Percentiles rank a stretch among this genome's conserved stretches.
Evolutionary conservation across 1,140 invertebrate species (phyloP).

Genomic region (Drosophila mayri): DNA sequence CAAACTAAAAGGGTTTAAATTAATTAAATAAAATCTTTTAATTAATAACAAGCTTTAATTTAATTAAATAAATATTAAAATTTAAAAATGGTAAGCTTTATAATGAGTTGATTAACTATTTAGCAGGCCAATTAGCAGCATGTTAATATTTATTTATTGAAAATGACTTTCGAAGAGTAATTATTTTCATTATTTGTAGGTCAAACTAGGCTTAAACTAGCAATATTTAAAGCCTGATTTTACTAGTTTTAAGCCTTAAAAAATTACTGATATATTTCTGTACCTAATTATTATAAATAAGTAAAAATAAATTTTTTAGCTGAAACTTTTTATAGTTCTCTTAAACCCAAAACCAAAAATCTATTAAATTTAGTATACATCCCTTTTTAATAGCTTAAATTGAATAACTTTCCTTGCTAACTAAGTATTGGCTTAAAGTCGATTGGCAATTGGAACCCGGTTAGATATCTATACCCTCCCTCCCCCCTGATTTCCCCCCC

Average conservation of each 20-base stretch:
- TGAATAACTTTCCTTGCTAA: background rate
- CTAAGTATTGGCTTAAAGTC: background rate
- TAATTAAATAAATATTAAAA: background rate
- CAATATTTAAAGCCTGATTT: no score
- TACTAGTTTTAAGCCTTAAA: background rate
- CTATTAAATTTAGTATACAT: no score
- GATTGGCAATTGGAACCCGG: slow-evolving; percentile 19
- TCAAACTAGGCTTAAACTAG: no score
- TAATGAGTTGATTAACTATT: background rate
- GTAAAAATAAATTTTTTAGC: no score
- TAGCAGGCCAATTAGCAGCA: background rate
- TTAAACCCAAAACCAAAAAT: background rate
- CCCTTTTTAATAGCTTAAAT: background rate
- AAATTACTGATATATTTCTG: background rate
- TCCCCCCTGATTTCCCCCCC: background rate
- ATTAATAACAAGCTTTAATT: background rate
- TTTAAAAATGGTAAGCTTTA: background rate
- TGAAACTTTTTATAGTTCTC: background rate
- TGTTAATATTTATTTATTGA: background rate
- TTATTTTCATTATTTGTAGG: background rate
- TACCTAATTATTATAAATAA: no score
- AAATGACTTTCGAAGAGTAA: rapidly evolving
- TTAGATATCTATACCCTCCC: background rate
- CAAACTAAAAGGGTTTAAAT: no score
- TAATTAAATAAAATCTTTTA: background rate